Conservation (phyloP, 2,888 invertebrate genomes). For the Odontomyia ornata region DNA sequence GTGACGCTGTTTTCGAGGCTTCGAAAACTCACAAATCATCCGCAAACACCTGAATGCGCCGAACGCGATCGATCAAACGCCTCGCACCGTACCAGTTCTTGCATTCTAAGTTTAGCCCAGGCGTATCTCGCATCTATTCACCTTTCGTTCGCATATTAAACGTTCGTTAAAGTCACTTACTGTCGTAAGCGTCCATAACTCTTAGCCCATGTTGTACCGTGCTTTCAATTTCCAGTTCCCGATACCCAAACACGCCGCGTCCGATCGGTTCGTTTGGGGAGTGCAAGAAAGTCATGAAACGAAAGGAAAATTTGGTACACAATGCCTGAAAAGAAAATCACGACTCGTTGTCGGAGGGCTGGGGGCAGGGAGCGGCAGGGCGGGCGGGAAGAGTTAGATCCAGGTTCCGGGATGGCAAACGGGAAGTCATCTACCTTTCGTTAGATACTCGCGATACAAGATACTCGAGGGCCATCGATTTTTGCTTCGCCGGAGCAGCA, state of each 20-base stretch:
- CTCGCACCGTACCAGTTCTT: neutral
- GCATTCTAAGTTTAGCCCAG: neutral
- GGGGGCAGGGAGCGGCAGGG: neutral
- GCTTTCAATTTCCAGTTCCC: slow-evolving; percentile 31
- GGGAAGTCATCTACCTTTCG: slow-evolving; percentile 25
- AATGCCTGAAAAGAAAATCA: slow-evolving; percentile 44
- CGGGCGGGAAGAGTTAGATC: neutral
- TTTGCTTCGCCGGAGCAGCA: neutral
- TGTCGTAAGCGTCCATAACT: slow-evolving; percentile 36
- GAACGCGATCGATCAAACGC: no score
- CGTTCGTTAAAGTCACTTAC: slow-evolving; percentile 41
- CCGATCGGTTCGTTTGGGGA: neutral
- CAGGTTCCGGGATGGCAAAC: slow-evolving; percentile 14
- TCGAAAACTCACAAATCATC: no score
- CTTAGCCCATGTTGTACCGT: slow-evolving; percentile 13
- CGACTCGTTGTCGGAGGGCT: slow-evolving; percentile 9
- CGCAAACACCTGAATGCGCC: no score
- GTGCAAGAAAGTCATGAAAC: slow-evolving; percentile 35
- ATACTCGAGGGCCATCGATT: neutral
- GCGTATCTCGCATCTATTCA: slow-evolving; percentile 38
- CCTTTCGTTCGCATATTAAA: slow-evolving; percentile 39
- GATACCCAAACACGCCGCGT: neutral
- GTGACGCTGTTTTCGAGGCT: neutral
- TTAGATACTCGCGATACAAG: neutral
- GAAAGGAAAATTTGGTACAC: slow-evolving; percentile 44